Conservation (phyloP, 1,140 invertebrate genomes). For the Mamestra configurata region DNA sequence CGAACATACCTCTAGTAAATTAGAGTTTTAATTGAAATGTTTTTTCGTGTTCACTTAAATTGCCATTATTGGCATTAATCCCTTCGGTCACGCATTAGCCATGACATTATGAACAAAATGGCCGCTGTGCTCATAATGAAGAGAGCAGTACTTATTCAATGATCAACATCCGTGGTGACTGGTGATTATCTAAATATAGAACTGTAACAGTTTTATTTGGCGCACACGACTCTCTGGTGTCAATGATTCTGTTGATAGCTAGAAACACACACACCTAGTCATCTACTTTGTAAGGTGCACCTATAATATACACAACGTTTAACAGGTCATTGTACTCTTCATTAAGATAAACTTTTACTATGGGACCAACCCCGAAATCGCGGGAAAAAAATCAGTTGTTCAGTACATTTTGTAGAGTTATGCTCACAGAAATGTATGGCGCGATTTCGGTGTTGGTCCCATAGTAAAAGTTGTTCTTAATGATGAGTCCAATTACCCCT, state of each 20-base stretch:
- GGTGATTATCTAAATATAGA: conserved; percentile 56
- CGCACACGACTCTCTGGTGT: neutral
- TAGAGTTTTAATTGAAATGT: no score
- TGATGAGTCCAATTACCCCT: no score
- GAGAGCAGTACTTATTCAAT: conserved; percentile 50
- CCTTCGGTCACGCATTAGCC: neutral
- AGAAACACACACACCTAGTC: neutral
- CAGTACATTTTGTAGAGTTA: no score
- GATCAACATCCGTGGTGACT: conserved; percentile 51
- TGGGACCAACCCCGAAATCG: no score
- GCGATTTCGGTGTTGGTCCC: no score
- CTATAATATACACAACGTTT: no score
- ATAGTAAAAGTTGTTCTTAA: no score
- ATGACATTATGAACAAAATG: conserved; percentile 21
- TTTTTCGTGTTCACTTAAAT: neutral
- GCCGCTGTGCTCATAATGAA: conserved; percentile 39
- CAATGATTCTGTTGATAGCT: neutral
- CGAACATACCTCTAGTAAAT: no score
- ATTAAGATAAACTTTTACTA: no score
- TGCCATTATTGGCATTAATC: neutral
- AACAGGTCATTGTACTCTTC: no score
- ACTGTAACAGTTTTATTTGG: conserved; percentile 47
- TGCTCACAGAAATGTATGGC: no score
- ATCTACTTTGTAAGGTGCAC: neutral
- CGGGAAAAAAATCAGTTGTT: no score